phyloP scores from a whole-genome alignment of 2,888 invertebrate genomes.

The Plemyria rubiginata region DNA sequence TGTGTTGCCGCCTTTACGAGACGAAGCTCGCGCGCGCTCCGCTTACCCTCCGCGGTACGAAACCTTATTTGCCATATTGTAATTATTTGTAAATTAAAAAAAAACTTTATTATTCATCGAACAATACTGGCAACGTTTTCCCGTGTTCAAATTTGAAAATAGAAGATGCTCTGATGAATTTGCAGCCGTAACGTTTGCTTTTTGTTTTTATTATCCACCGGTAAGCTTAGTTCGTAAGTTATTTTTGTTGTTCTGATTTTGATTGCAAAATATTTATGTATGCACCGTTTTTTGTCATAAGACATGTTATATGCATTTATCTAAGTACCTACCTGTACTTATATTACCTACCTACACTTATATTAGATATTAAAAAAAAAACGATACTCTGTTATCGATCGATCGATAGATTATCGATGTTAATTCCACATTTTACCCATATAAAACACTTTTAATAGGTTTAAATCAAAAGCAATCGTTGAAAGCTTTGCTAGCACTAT shows the following conservation, averaged over 20 bases:
- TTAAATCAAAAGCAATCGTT: background rate
- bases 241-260: constrained; percentile 13
- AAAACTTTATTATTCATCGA: constrained; percentile 19
- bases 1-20: constrained; percentile 71
- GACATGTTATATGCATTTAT: too few species aligned
- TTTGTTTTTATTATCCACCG: constrained; percentile 45
- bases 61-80: constrained; percentile 44
- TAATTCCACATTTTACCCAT: background rate
- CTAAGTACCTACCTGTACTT: too few species aligned
- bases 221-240: constrained; percentile 50
- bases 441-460: background rate
- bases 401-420: background rate
- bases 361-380: too few species aligned
- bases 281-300: too few species aligned
- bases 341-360: too few species aligned
- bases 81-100: constrained; percentile 48
- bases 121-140: constrained; percentile 42
- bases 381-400: too few species aligned
- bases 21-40: constrained; percentile 63
- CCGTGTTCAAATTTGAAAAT: constrained; percentile 46
- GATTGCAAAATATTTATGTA: background rate
- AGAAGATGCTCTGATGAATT: constrained; percentile 54
- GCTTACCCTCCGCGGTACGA: constrained; percentile 43
- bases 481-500: constrained; percentile 10
- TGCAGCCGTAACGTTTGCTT: constrained; percentile 47